A percentile compares a stretch with the other conserved stretches of the same genome.
Conservation (phyloP, 2,797 vertebrate species). For the Acestrorhynchus altus region DNA sequence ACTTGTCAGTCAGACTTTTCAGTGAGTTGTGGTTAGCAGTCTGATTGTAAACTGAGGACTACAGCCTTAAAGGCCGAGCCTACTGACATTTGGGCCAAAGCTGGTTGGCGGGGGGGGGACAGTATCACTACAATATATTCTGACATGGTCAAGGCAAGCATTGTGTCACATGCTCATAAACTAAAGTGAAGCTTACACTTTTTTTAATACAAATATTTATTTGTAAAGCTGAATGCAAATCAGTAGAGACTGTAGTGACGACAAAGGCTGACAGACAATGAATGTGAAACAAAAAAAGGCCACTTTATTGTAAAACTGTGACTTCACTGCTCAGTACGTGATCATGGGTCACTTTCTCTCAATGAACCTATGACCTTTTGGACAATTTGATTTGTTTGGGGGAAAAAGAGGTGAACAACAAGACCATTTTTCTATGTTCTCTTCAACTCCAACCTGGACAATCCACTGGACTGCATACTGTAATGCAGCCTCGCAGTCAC, state of each 20-base stretch:
- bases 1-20: not conserved
- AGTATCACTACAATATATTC: constrained; percentile 23
- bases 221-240: constrained; percentile 58
- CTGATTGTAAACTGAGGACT: not conserved
- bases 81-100: constrained; percentile 23
- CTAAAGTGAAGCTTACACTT: constrained; percentile 18
- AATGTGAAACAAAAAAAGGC: constrained; percentile 63
- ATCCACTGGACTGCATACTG: constrained; percentile 5
- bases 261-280: constrained; percentile 46
- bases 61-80: not conserved
- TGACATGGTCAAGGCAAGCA: not conserved
- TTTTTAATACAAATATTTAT: constrained; percentile 70
- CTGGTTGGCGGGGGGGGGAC: not conserved
- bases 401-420: not conserved
- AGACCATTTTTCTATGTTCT: not conserved
- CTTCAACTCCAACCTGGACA: constrained; percentile 19
- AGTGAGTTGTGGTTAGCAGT: not conserved
- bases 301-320: constrained; percentile 62
- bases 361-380: not conserved
- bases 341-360: constrained; percentile 7
- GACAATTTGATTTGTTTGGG: not conserved
- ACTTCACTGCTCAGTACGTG: constrained; percentile 53
- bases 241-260: constrained; percentile 44
- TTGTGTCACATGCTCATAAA: constrained; percentile 2
- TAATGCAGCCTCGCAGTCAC: not conserved